Conservation (phyloP, 2,888 invertebrate species). For the Agriotes lineatus region DNA sequence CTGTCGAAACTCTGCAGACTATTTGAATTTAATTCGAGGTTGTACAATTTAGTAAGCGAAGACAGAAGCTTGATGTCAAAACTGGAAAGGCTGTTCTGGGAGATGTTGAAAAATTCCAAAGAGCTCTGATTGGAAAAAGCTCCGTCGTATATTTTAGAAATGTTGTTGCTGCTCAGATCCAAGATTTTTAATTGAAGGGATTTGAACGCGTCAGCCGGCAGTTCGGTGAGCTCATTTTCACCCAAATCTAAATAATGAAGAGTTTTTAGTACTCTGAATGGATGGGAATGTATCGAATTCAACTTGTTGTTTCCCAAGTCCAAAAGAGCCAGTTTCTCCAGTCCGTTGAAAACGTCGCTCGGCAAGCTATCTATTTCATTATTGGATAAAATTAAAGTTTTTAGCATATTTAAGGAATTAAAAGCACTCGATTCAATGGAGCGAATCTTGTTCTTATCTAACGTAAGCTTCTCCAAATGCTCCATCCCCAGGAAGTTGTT, state of each 20-base stretch:
- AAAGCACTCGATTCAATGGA: slow-evolving; percentile 18
- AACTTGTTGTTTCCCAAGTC: slow-evolving; percentile 8
- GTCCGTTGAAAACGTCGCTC: neutral
- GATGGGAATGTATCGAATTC: neutral
- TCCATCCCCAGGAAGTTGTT: slow-evolving; percentile 23
- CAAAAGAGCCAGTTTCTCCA: slow-evolving; percentile 2
- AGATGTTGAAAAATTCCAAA: slow-evolving; percentile 12
- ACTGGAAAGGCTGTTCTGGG: slow-evolving; percentile 6
- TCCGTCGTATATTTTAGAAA: neutral
- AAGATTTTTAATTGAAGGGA: neutral
- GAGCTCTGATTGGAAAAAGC: neutral
- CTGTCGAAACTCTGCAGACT: slow-evolving; percentile 13
- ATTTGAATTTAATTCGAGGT: slow-evolving; percentile 18
- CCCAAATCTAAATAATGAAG: neutral
- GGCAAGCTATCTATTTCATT: slow-evolving; percentile 3
- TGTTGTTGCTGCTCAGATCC: neutral
- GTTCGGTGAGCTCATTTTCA: neutral
- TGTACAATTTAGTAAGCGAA: neutral
- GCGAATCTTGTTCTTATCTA: slow-evolving; percentile 20
- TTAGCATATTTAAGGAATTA: slow-evolving; percentile 6
- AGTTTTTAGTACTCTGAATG: neutral
- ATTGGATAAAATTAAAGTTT: neutral
- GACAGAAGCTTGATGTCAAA: neutral
- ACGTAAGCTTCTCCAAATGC: neutral
- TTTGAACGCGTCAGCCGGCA: neutral